These are phyloP conservation scores for Fopius arisanus DNA, from an alignment of 1,140 invertebrate species.

Conservation along the genomic window DNA sequence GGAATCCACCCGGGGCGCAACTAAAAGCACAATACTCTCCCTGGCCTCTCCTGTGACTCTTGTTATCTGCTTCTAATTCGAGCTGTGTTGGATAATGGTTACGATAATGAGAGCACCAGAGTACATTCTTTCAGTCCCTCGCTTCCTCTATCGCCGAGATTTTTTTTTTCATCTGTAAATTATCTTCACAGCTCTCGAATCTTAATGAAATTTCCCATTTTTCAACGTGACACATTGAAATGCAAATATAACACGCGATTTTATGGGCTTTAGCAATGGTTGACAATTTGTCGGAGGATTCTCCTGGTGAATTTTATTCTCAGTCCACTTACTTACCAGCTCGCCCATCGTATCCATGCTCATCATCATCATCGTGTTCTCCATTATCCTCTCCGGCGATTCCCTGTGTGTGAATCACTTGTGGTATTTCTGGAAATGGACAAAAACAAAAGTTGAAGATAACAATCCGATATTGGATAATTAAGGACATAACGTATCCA, in stretches of 20 bases:
- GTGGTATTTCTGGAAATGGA: slow-evolving; percentile 66
- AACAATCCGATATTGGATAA: neutral
- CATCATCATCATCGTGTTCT: slow-evolving; percentile 58
- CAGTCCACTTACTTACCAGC: slow-evolving; percentile 60
- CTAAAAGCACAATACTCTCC: slow-evolving; percentile 25
- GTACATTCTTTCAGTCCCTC: neutral
- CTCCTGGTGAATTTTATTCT: no score
- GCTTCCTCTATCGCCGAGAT: neutral
- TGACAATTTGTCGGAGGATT: no score
- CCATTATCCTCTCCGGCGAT: slow-evolving; percentile 67
- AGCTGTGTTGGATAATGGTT: slow-evolving; percentile 21
- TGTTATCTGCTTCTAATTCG: slow-evolving; percentile 21
- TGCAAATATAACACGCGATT: no score
- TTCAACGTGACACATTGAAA: no score
- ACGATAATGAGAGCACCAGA: slow-evolving; percentile 6
- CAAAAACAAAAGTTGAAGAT: slow-evolving; percentile 24
- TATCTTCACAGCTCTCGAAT: no score
- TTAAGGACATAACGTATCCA: slow-evolving; percentile 24
- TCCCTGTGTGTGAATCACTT: slow-evolving; percentile 68
- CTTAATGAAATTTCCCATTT: no score
- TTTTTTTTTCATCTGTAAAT: neutral
- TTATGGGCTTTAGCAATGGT: no score
- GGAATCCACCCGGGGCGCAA: slow-evolving; percentile 21
- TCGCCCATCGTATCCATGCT: slow-evolving; percentile 56
- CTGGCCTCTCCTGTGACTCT: neutral